Base-by-base conservation (phyloP, 2,113 vertebrate genomes). In the Silurus asotus region DNA sequence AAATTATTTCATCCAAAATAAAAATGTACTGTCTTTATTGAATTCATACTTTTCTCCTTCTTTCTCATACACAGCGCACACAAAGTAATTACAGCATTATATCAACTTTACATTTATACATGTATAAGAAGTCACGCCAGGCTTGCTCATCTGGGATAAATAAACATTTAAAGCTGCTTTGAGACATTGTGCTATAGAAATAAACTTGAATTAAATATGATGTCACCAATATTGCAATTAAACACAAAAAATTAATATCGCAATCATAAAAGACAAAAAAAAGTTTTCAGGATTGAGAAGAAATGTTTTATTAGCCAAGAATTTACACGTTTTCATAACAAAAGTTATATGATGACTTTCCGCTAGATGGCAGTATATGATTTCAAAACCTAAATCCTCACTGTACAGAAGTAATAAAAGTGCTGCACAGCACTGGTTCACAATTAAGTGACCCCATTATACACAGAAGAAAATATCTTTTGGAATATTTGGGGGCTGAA, bases 351-450 rank as follows among this genome's bases (percentile, higher is more conserved):
- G 5, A 75, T 6, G 45, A 23, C 59, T 15, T 48, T 37, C 67
- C 82, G 15, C 67, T 72, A 83, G 82, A 48, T 59, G 67, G 67
- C 53, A 72, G 28, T 83, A 19, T 45, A 45, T 45, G 23, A 10
- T 55, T 83, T 28, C 4, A 11, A 78, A 78, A 20, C 74, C 49
- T 53, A 8, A 53, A 6, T 55, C 51, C 70, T 23, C 23, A n/a
- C 20, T 76, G 23, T n/a, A 37, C 37, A 76, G 5, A 6, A 15
- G n/a, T 14, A 13, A 76, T 3, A 8, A 37, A 13, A 37, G 67
- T 74, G 70, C 8, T 55, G 74, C 55, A 15, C 10, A 55, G 11
- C 51, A 55, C 11, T 55, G 51, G 11, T 55, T 76, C 23, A 14
- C 0, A 55, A 25, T 8, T 7, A 55, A 76, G 55, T 5, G 2